Evolutionary conservation across 64 coral and sea anemone genomes (phyloP).

Genomic region (Montipora capricornis): DNA sequence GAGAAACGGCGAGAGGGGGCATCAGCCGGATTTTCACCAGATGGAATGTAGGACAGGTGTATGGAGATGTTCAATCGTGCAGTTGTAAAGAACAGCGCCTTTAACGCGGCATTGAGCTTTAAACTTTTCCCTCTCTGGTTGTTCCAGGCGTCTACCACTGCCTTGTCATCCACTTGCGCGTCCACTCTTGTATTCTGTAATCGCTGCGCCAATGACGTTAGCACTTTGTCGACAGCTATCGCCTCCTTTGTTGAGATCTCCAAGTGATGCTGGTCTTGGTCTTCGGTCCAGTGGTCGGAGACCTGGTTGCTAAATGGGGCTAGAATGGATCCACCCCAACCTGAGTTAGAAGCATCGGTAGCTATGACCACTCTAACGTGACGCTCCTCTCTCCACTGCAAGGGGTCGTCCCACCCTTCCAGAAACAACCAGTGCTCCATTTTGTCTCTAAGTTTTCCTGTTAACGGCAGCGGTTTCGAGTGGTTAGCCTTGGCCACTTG

Average conservation of each 20-base stretch:
- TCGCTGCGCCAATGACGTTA: too few relatives aligned
- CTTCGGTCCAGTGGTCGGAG: too few relatives aligned
- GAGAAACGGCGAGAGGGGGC: conserved; percentile 33
- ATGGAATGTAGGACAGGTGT: conserved; percentile 28
- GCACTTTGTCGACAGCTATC: too few relatives aligned
- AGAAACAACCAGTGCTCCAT: conserved; percentile 50
- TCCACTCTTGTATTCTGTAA: background rate
- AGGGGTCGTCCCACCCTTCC: conserved; percentile 35
- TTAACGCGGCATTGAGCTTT: background rate
- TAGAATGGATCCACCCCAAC: background rate
- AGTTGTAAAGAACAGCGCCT: conserved; percentile 47
- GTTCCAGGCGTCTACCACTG: conserved; percentile 53
- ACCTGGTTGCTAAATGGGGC: too few relatives aligned
- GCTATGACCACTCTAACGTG: conserved; percentile 20
- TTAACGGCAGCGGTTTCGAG: background rate
- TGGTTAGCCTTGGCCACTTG: conserved; percentile 8
- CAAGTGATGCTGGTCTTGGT: too few relatives aligned
- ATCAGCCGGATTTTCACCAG: conserved; percentile 41
- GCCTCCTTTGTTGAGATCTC: too few relatives aligned
- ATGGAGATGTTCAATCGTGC: conserved; percentile 8
- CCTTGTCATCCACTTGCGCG: conserved; percentile 58
- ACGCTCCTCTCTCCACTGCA: conserved; percentile 41
- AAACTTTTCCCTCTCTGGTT: conserved; percentile 48
- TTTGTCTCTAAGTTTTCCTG: background rate
- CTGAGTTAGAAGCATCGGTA: background rate